Evolutionary conservation across 2,113 vertebrate species (phyloP), one percentile per base, ranked within the genome.

Genomic region (Ochotona curzoniae): DNA sequence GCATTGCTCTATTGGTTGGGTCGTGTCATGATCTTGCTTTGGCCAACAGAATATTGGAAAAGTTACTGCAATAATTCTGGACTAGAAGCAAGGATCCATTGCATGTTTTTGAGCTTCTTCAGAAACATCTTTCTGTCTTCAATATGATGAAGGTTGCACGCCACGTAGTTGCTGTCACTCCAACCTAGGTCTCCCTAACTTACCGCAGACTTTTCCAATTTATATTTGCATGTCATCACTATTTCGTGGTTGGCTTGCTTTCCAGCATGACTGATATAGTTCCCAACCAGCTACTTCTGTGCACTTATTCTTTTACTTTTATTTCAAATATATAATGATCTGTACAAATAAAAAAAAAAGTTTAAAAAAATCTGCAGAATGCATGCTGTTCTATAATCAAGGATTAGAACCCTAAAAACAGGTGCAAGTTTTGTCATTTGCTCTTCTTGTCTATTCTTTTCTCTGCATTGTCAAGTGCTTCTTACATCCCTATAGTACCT

Each of bases 21-120:
- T n/a, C 28, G 28, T 5, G 0, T 3, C 3, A 13, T 12, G 0
- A 12, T 80, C n/a, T 74, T 86, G 7, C 7, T 79, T 75, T 60
- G 30, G 11, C 49, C 64, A 32, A 0, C 13, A 69, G 60, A 63
- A 57, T 6, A 35, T 4, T 1, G 6, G 6, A 0, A 11, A 9
- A 38, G 21, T 25, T 14, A 14, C 30, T 4, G 20, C 4, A 0
- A 13, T 38, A 12, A 0, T 30, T 81, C 8, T 21, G 32, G 83
- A 21, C 35, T 25, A 11, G 9, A 38, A 1, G 14, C 71, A 78
- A 11, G 30, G 32, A 57, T 7, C 10, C 8, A 17, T 5, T 76
- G 4, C 10, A 1, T 23, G 3, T 13, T 12, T 51, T 57, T 61
- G 8, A 28, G 9, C 10, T 54, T 86, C 18, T n/a, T 2, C 5